Percentiles rank a stretch among this genome's conserved stretches.
These are phyloP conservation scores for Oncorhynchus tshawytscha DNA, from an alignment of 2,113 vertebrate species.

Conservation along the genomic window DNA sequence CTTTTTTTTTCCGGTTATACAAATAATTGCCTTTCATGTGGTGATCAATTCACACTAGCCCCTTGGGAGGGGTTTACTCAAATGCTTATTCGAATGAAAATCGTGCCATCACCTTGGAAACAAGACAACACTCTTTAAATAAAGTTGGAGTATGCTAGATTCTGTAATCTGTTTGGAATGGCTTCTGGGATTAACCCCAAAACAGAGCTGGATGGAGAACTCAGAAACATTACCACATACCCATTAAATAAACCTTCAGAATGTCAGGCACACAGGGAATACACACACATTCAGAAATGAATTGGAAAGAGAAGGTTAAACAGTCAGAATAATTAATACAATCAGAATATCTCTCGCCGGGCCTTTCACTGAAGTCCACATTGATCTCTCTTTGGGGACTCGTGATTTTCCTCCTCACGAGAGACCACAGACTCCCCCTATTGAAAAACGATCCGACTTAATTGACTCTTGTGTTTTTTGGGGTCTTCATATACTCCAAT, in stretches of 20 bases:
- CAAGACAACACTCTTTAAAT: background rate
- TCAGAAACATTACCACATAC: background rate
- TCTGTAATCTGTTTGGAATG: background rate
- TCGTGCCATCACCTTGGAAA: background rate
- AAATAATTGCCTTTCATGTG: slow-evolving; percentile 19
- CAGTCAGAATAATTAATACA: background rate
- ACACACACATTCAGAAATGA: background rate
- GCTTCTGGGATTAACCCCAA: background rate
- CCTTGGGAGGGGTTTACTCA: background rate
- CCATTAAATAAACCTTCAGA: background rate
- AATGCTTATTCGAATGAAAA: background rate
- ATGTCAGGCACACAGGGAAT: background rate
- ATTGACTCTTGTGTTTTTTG: background rate
- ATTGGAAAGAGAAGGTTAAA: background rate
- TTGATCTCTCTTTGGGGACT: background rate
- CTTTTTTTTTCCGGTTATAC: background rate
- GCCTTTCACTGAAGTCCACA: background rate
- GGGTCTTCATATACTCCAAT: background rate
- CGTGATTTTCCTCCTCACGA: background rate
- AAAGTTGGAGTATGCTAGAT: background rate
- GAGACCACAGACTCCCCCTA: background rate
- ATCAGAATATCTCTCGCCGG: background rate
- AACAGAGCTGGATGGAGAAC: background rate
- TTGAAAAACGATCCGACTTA: background rate
- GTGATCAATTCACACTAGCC: background rate